Evolutionary conservation across 2,888 invertebrate species (phyloP).

Genomic region (Gonocerus acuteangulatus): DNA sequence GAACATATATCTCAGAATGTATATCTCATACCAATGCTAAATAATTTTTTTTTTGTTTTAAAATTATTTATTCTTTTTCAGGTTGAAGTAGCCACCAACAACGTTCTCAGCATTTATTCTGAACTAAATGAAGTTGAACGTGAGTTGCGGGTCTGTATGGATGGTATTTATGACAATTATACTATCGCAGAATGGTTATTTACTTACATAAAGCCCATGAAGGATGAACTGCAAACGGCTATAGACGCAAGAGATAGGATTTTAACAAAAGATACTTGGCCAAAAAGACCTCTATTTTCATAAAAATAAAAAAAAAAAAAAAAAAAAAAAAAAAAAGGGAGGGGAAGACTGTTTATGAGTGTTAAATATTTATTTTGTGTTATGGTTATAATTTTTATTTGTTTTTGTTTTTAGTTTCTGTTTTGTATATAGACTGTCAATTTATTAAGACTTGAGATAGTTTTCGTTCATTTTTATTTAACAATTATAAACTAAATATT

Average conservation of each 20-base stretch:
- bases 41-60: background rate
- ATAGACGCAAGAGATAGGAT: constrained; percentile 46
- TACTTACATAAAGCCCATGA: constrained; percentile 44
- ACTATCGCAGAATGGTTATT: constrained; percentile 47
- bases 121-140: constrained; percentile 45
- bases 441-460: no score
- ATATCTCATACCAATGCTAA: no score
- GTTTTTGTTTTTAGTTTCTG: no score
- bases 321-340: no score
- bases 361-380: background rate
- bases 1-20: no score
- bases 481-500: no score
- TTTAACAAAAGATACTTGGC: constrained; percentile 48
- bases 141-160: constrained; percentile 45
- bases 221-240: constrained; percentile 43
- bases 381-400: no score
- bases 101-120: constrained; percentile 45
- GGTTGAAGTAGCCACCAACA: constrained; percentile 46
- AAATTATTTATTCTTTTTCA: constrained; percentile 15
- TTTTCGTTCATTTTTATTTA: no score
- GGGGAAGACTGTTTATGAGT: background rate
- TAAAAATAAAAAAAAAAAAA: background rate
- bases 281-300: constrained; percentile 46
- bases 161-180: constrained; percentile 45
- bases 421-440: background rate